Evolutionary conservation across 2,888 invertebrate species (phyloP), one percentile per base, ranked within the genome.

Genomic region (Tholera decimalis): DNA sequence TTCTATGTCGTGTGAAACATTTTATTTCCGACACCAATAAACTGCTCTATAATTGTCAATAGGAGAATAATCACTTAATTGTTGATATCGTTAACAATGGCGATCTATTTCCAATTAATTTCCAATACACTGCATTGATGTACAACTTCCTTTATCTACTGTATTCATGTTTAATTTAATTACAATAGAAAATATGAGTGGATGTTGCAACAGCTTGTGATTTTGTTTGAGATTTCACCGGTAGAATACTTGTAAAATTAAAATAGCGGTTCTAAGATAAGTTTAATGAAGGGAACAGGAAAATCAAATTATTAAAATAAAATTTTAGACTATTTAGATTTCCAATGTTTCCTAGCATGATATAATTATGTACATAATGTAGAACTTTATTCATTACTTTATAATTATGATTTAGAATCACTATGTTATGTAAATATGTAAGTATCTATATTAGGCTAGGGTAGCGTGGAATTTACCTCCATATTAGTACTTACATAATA

Each of bases 11-110:
- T 70, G 61, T 47, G n/a, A 61, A 71, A n/a, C 20, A 18, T 49
- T 28, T 18, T 44, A 46, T 60, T 61, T 43, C 24, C 22, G 24
- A 61, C n/a, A 39, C 20, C 53, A 60, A 51, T 53, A 57, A 65
- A 54, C n/a, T 57, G 47, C 24, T 51, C 60, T 56, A 26, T 64
- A 56, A 77, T 74, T 80, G 60, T 57, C 22, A 26, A 44, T 60
- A 9, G 3, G 15, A 54, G 18, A 51, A 68, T 65, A 68, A 72
- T n/a, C n/a, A 51, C 63, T 54, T 66, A 73, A 80, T 81, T 73
- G 60, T 24, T n/a, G 58, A 69, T 81, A 81, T 73, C 56, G 41
- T 49, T 67, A 67, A 73, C 82, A 83, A 77, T 79, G 62, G 68
- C 56, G 13, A 66, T 71, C 51, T 37, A 46, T 72, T 58, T 60